phyloP scores from a whole-genome alignment of 2,888 invertebrate genomes.

The Leptinotarsa peninsularis region DNA sequence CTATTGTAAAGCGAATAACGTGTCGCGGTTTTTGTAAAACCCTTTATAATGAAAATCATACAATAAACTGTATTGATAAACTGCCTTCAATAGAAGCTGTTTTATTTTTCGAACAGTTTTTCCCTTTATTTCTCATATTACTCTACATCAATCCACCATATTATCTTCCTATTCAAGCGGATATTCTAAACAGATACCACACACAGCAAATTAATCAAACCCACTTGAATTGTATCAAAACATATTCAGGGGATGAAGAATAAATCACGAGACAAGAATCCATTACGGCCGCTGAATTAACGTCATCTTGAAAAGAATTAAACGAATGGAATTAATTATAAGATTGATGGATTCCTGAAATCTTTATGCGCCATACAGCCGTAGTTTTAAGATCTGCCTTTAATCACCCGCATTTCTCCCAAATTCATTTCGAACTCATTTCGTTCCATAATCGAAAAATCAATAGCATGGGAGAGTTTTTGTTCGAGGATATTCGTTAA shows the following conservation, averaged over 20 bases:
- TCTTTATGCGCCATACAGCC: slow-evolving; percentile 53
- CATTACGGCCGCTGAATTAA: slow-evolving; percentile 66
- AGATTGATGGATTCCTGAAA: slow-evolving; percentile 67
- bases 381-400: slow-evolving; percentile 57
- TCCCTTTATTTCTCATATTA: background rate
- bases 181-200: slow-evolving; percentile 35
- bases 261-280: slow-evolving; percentile 64
- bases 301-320: slow-evolving; percentile 68
- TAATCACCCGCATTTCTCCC: slow-evolving; percentile 48
- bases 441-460: slow-evolving; percentile 44
- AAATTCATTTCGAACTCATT: slow-evolving; percentile 46
- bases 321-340: slow-evolving; percentile 69
- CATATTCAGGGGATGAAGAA: slow-evolving; percentile 54
- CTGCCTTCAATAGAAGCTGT: too few species aligned
- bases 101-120: background rate
- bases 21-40: too few species aligned
- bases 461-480: slow-evolving; percentile 34
- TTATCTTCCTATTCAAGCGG: background rate
- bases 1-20: too few species aligned
- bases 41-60: too few species aligned
- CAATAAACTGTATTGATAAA: too few species aligned
- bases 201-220: slow-evolving; percentile 46
- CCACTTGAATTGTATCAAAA: slow-evolving; percentile 51
- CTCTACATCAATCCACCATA: background rate
- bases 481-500: background rate